A percentile compares a stretch with the other conserved stretches of the same genome.
Conservation (phyloP, 2,797 vertebrate genomes). For the Jordanella pulchra region DNA sequence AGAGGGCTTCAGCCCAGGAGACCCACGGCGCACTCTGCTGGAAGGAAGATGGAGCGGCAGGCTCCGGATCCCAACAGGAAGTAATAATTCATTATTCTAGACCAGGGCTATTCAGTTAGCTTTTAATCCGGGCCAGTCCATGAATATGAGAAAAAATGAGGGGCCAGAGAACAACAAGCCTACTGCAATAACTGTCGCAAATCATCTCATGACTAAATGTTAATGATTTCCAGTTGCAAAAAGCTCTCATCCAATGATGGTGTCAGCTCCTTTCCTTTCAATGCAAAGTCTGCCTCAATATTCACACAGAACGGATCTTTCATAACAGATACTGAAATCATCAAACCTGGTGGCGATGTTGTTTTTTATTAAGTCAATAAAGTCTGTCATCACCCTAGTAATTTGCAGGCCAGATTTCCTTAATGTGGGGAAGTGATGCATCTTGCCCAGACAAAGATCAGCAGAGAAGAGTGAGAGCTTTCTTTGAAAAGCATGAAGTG, state of each 20-base stretch:
- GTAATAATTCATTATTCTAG: no score
- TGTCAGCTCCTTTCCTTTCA: background rate
- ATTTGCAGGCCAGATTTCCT: slow-evolving; percentile 24
- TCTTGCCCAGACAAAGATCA: slow-evolving; percentile 2
- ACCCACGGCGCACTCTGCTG: no score
- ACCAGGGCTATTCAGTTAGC: no score
- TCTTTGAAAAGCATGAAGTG: background rate
- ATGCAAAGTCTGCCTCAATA: background rate
- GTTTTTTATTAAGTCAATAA: slow-evolving; percentile 20
- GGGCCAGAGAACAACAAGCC: no score
- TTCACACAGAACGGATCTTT: background rate
- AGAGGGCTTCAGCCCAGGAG: no score
- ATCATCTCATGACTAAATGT: no score
- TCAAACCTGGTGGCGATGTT: background rate
- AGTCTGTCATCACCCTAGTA: slow-evolving; percentile 10
- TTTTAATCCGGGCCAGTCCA: no score
- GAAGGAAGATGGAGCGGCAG: no score
- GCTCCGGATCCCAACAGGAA: no score
- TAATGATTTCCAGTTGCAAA: background rate
- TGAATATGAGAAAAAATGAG: no score
- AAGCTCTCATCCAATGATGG: background rate
- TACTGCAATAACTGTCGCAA: background rate
- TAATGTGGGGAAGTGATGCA: no score
- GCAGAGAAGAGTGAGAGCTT: slow-evolving; percentile 1
- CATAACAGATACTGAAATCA: background rate